Conservation (phyloP, 2,888 invertebrate genomes). For the Globia sparganii region DNA sequence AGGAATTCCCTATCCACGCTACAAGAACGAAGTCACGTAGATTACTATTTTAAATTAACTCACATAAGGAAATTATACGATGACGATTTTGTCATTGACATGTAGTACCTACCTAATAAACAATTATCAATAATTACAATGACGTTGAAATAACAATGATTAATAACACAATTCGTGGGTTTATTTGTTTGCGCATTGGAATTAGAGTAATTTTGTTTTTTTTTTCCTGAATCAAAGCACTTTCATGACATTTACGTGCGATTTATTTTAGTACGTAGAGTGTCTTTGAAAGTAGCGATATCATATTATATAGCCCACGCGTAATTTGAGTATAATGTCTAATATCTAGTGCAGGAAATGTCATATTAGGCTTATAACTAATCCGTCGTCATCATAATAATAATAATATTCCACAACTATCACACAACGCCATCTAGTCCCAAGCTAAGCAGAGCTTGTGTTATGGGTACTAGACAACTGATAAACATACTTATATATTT, state of each 20-base stretch:
- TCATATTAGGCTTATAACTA: too few relatives aligned
- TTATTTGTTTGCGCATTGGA: background rate
- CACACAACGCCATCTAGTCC: too few relatives aligned
- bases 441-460: too few relatives aligned
- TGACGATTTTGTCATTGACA: conserved; percentile 48
- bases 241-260: background rate
- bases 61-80: conserved; percentile 13
- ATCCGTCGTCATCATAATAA: too few relatives aligned
- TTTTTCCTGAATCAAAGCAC: background rate
- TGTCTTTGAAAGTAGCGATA: background rate
- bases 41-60: conserved; percentile 11
- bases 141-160: conserved; percentile 3
- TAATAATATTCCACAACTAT: too few relatives aligned
- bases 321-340: too few relatives aligned
- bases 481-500: too few relatives aligned
- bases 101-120: conserved; percentile 14
- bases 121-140: conserved; percentile 39
- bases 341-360: too few relatives aligned
- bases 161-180: background rate
- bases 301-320: too few relatives aligned
- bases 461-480: too few relatives aligned
- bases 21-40: conserved; percentile 11
- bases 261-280: background rate
- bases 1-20: conserved; percentile 24
- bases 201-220: background rate